These are phyloP conservation scores for Ceratitis capitata DNA, from an alignment of 1,140 invertebrate species.

Conservation along the genomic window DNA sequence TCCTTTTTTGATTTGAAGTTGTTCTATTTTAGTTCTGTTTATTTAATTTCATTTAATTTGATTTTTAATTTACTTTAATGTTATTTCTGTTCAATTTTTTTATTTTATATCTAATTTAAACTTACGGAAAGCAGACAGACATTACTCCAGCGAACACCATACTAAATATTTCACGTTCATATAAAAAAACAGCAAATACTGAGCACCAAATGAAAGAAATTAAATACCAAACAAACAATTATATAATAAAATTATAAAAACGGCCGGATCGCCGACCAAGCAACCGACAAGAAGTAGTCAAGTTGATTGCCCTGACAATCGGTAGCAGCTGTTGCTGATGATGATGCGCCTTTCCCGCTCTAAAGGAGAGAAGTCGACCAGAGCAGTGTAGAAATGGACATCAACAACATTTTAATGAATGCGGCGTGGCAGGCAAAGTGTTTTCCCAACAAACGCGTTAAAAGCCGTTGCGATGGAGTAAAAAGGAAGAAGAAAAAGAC, in stretches of 20 bases:
- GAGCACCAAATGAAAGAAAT: neutral
- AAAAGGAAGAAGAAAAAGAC: neutral
- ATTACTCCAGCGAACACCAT: too few species aligned
- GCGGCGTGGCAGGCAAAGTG: neutral
- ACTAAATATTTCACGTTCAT: too few species aligned
- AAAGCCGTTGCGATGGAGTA: neutral
- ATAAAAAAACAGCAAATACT: neutral
- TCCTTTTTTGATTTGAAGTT: too few species aligned
- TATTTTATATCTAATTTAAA: too few species aligned
- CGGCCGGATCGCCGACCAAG: neutral
- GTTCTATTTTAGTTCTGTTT: too few species aligned
- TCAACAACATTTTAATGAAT: constrained; percentile 22
- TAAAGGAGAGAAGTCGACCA: too few species aligned
- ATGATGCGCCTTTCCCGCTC: constrained; percentile 1
- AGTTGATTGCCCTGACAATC: constrained; percentile 15
- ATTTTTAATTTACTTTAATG: too few species aligned
- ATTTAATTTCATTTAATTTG: too few species aligned
- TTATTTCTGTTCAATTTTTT: too few species aligned
- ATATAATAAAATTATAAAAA: neutral
- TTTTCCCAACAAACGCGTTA: neutral
- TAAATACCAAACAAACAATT: neutral
- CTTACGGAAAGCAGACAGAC: too few species aligned
- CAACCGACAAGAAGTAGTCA: neutral
- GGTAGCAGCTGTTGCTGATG: constrained; percentile 13
- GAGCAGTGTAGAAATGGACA: neutral